Percentiles rank a stretch among this genome's conserved stretches.
Evolutionary conservation across 2,797 vertebrate genomes (phyloP).

Genomic region (Pipistrellus kuhlii): DNA sequence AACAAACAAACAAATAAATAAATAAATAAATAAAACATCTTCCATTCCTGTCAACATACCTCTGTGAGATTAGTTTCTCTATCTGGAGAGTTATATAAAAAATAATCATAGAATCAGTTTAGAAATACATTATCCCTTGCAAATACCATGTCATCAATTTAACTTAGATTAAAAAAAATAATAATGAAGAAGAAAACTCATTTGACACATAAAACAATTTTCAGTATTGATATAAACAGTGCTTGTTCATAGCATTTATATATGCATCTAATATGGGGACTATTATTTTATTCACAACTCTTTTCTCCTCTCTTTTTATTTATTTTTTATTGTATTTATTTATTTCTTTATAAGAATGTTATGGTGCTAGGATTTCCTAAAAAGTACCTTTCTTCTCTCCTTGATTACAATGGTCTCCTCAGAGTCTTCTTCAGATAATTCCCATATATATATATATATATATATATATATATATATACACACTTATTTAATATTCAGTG

Average conservation of each 20-base stretch:
- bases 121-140: not conserved
- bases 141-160: not conserved
- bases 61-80: not conserved
- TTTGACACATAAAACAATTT: not conserved
- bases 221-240: not conserved
- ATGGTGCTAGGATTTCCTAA: not conserved
- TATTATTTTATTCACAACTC: not conserved
- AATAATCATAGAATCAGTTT: not conserved
- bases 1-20: too few relatives aligned
- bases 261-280: not conserved
- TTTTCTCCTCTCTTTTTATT: not conserved
- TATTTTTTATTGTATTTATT: not conserved
- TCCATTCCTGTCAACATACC: not conserved
- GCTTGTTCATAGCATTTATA: not conserved
- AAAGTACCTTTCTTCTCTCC: not conserved
- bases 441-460: too few relatives aligned
- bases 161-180: not conserved
- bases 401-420: not conserved
- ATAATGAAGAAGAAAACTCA: not conserved
- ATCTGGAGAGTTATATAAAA: not conserved
- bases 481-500: not conserved
- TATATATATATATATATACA: too few relatives aligned
- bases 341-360: not conserved
- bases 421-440: not conserved
- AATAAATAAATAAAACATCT: too few relatives aligned